phyloP scores from a whole-genome alignment of 2,888 invertebrate genomes.

The Eustalomyia histrio region DNA sequence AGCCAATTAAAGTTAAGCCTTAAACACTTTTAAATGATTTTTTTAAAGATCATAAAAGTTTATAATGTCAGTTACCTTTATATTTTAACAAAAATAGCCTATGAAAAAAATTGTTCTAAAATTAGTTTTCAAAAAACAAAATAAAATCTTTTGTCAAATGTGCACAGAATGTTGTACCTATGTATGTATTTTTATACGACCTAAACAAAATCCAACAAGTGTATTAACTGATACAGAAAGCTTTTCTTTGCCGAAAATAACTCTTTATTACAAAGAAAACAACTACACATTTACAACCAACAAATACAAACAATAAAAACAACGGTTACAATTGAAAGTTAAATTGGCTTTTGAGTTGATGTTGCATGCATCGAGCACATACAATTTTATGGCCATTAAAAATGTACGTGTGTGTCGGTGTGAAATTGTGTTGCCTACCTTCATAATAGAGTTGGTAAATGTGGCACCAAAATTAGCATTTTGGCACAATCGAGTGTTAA shows the following conservation, averaged over 20 bases:
- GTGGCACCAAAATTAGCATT: too few relatives aligned
- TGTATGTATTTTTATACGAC: too few relatives aligned
- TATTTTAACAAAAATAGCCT: too few relatives aligned
- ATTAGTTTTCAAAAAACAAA: too few relatives aligned
- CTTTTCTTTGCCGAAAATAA: background rate
- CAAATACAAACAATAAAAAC: background rate
- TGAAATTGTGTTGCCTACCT: background rate
- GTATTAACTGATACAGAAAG: constrained; percentile 8
- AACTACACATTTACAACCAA: background rate
- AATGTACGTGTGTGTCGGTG: background rate
- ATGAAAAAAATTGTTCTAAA: too few relatives aligned
- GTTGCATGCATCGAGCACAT: constrained; percentile 2
- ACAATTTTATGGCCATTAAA: background rate
- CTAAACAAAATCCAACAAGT: constrained; percentile 13
- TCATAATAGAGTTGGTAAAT: background rate
- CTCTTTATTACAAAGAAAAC: background rate
- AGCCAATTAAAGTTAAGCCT: too few relatives aligned
- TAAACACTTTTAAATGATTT: too few relatives aligned
- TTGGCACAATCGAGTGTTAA: too few relatives aligned
- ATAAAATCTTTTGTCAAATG: too few relatives aligned
- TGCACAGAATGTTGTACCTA: too few relatives aligned
- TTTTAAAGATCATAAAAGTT: too few relatives aligned
- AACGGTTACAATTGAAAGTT: constrained; percentile 26
- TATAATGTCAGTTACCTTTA: too few relatives aligned
- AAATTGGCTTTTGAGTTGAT: constrained; percentile 15